Percentiles rank a stretch among this genome's conserved stretches.
These are phyloP conservation scores for Serinus canaria DNA, from an alignment of 2,113 vertebrate genomes.

Conservation along the genomic window DNA sequence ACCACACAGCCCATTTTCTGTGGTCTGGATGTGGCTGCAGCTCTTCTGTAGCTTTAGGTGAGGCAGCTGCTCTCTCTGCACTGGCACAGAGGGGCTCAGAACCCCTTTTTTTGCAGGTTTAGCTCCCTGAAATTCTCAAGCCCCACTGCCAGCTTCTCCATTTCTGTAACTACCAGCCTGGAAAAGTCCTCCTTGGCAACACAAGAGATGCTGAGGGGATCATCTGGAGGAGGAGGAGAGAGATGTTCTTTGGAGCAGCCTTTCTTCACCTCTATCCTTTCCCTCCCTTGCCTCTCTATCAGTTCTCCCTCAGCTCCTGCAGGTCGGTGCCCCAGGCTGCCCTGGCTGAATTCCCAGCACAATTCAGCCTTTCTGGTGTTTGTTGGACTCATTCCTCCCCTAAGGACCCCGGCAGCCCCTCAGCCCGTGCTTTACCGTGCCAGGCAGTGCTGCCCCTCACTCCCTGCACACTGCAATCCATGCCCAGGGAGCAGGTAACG, in stretches of 20 bases:
- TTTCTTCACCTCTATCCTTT: neutral
- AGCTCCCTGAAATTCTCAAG: neutral
- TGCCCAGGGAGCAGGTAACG: neutral
- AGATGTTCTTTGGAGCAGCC: too few species aligned
- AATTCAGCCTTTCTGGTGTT: neutral
- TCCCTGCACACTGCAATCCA: neutral
- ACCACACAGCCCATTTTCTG: neutral
- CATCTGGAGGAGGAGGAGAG: neutral
- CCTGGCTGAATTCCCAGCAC: accelerated
- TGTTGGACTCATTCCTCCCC: neutral
- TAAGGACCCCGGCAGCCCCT: neutral
- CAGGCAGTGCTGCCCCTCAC: neutral
- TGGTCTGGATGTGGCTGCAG: neutral
- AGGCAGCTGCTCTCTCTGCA: neutral
- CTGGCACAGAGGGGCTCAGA: neutral
- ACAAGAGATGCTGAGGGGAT: neutral
- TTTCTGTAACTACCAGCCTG: neutral
- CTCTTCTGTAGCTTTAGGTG: neutral
- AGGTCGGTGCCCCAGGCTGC: neutral
- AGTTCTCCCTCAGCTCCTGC: accelerated
- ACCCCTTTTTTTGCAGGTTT: neutral
- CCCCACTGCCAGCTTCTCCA: neutral
- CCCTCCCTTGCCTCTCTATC: neutral
- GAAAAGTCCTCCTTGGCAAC: neutral
- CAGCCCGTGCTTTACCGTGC: neutral